These are phyloP conservation scores for Nemotelus pantherinus DNA, from an alignment of 2,888 invertebrate genomes.

Conservation along the genomic window DNA sequence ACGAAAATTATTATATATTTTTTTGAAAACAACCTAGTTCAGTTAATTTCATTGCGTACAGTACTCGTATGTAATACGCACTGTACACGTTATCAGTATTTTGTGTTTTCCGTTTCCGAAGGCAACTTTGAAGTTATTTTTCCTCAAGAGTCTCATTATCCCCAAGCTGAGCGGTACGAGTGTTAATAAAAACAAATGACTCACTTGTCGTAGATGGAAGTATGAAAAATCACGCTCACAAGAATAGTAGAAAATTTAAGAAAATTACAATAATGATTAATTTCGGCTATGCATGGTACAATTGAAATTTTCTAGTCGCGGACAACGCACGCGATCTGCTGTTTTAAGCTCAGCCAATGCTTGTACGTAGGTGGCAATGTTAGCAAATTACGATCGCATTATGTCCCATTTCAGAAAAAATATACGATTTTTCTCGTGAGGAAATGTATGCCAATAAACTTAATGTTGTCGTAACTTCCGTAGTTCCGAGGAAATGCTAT, in stretches of 20 bases:
- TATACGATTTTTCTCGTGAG: background rate
- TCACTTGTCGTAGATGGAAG: constrained; percentile 39
- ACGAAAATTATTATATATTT: too few species aligned
- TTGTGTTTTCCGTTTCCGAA: background rate
- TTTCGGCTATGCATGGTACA: constrained; percentile 46
- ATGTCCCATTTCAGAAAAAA: background rate
- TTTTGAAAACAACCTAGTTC: too few species aligned
- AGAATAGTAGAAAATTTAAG: constrained; percentile 45
- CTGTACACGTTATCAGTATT: background rate
- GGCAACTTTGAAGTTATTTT: constrained; percentile 34
- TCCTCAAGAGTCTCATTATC: constrained; percentile 38
- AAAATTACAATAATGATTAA: constrained; percentile 48
- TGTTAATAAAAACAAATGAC: constrained; percentile 40
- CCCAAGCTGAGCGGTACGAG: background rate
- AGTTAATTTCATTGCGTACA: too few species aligned
- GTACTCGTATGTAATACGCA: background rate
- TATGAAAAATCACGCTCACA: constrained; percentile 31
- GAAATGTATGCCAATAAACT: background rate
- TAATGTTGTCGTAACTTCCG: background rate
- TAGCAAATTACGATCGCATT: constrained; percentile 34
- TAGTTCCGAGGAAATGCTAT: background rate
- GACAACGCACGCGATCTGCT: background rate
- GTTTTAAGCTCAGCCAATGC: background rate
- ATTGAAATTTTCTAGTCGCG: constrained; percentile 10
- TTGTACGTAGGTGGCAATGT: constrained; percentile 12